phyloP scores from a whole-genome alignment of 1,140 invertebrate species.

The Zaprionus camerounensis region DNA sequence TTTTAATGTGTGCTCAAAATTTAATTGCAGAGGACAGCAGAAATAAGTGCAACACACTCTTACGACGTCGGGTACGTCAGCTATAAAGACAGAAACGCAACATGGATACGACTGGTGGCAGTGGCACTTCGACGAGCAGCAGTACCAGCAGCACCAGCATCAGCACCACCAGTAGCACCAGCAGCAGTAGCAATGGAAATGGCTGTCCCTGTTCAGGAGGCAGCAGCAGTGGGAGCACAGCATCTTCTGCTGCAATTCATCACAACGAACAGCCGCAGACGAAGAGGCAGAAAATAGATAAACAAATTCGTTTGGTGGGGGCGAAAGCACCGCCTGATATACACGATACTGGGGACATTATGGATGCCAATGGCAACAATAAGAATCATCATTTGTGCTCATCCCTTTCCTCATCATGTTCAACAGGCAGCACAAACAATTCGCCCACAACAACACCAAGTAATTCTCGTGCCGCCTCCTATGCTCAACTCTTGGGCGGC shows the following conservation, averaged over 20 bases:
- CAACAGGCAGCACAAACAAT: conserved; percentile 71
- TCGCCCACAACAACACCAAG: conserved; percentile 76
- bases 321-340: conserved; percentile 71
- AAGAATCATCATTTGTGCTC: conserved; percentile 70
- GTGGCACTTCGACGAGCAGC: conserved; percentile 24
- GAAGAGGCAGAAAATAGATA: conserved; percentile 79
- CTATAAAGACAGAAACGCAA: conserved; percentile 31
- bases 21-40: conserved; percentile 39
- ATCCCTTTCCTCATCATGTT: conserved; percentile 72
- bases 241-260: conserved; percentile 29
- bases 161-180: conserved; percentile 16
- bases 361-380: conserved; percentile 60
- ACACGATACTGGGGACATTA: conserved; percentile 51
- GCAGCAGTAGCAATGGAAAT: conserved; percentile 30
- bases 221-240: conserved; percentile 11
- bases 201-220: conserved; percentile 18
- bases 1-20: conserved; percentile 19
- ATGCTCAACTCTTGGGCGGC: conserved; percentile 67
- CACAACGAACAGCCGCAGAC: conserved; percentile 78
- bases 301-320: conserved; percentile 77
- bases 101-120: conserved; percentile 55
- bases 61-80: conserved; percentile 70
- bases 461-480: conserved; percentile 69
- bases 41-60: conserved; percentile 20
- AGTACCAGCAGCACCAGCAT: conserved; percentile 11